Conservation (phyloP, 2,888 invertebrate species). For the Epinotia nisella region DNA sequence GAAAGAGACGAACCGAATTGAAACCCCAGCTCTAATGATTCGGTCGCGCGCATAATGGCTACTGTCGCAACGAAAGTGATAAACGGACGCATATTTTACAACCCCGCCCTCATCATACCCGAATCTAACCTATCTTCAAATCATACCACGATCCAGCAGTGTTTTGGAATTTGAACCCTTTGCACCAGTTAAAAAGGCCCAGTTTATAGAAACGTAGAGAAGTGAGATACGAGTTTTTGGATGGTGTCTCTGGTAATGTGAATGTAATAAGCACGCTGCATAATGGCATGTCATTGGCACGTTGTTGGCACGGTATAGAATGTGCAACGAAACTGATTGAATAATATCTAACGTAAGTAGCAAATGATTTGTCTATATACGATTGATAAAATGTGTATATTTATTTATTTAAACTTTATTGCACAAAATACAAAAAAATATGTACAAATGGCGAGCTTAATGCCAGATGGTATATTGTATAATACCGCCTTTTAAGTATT, state of each 20-base stretch:
- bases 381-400: too few relatives aligned
- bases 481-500: too few relatives aligned
- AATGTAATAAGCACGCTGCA: slow-evolving; percentile 28
- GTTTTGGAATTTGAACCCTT: not conserved
- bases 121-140: not conserved
- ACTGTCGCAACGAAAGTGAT: slow-evolving; percentile 26
- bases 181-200: not conserved
- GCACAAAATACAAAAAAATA: too few relatives aligned
- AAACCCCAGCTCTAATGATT: slow-evolving; percentile 12
- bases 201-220: not conserved
- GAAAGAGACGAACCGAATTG: too few relatives aligned
- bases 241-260: slow-evolving; percentile 1
- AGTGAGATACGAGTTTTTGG: not conserved
- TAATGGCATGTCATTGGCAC: slow-evolving; percentile 23
- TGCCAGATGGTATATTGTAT: too few relatives aligned
- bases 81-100: slow-evolving; percentile 31
- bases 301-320: not conserved
- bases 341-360: not conserved
- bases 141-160: not conserved
- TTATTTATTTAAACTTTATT: too few relatives aligned
- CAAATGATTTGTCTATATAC: too few relatives aligned
- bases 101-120: slow-evolving; percentile 20
- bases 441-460: too few relatives aligned
- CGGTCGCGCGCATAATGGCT: slow-evolving; percentile 13
- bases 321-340: not conserved